Evolutionary conservation across 2,113 vertebrate genomes (phyloP).

Genomic region (human): GRCh38 chr16:17041501-17042000

Average conservation of each 20-base stretch:
- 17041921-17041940: background rate
- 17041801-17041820: background rate
- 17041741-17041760: background rate
- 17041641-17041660: background rate
- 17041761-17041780: background rate
- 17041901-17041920: background rate
- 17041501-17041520: constrained; percentile 41
- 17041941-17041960: background rate
- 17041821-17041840: background rate
- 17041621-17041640: background rate
- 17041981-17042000: background rate
- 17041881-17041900: accelerated
- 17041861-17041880: background rate
- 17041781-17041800: too few relatives aligned
- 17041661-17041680: background rate
- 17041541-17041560: constrained; percentile 54
- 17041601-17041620: background rate
- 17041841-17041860: background rate
- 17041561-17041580: constrained; percentile 33
- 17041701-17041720: accelerated
- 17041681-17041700: background rate
- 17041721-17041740: too few relatives aligned
- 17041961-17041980: background rate
- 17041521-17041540: constrained; percentile 8
- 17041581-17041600: constrained; percentile 45